phyloP scores from a whole-genome alignment of 2,888 invertebrate species.

The Saturnia pavonia region DNA sequence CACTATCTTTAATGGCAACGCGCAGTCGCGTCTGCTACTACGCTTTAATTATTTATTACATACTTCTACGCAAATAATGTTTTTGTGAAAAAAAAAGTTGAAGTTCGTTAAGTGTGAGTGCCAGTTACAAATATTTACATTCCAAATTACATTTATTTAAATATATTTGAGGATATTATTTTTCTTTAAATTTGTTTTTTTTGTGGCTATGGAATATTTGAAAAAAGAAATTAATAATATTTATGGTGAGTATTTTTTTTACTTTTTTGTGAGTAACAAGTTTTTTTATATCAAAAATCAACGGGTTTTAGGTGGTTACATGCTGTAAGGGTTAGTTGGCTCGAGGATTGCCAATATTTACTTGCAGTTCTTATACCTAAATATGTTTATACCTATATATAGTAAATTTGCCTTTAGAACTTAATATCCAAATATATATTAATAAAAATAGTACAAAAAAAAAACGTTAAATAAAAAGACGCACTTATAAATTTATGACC shows the following conservation, averaged over 20 bases:
- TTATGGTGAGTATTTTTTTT: background rate
- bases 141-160: background rate
- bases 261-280: background rate
- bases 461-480: background rate
- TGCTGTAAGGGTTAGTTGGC: background rate
- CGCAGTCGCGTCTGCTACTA: constrained; percentile 18
- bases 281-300: background rate
- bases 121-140: background rate
- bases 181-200: background rate
- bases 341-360: no score
- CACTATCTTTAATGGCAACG: constrained; percentile 14
- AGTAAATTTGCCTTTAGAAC: no score
- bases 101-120: background rate
- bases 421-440: background rate
- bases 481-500: background rate
- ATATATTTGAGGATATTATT: background rate
- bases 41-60: background rate
- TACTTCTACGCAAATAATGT: constrained; percentile 12
- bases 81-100: background rate
- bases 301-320: background rate
- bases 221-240: background rate
- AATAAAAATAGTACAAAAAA: background rate
- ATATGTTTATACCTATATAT: no score
- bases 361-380: no score
- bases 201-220: background rate